Evolutionary conservation across 2,113 vertebrate genomes (phyloP), one percentile per base, ranked within the genome.

Genomic region (Ia io): DNA sequence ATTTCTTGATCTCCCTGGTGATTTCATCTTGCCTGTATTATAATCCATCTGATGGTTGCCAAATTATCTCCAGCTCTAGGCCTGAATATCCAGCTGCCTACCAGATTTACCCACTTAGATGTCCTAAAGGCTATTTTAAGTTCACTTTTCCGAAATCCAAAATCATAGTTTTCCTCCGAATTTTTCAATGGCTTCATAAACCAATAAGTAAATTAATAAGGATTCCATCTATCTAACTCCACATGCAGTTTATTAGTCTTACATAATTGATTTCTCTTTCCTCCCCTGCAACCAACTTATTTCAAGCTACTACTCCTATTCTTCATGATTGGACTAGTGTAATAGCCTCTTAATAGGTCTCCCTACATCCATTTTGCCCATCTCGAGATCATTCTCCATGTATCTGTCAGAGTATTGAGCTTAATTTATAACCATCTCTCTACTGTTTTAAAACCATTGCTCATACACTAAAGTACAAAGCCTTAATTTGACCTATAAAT

Each of bases 181-280:
- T 25, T 65, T 71, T 92, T 86, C 11, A 93, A 94, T 71, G 51
- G 7, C 25, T 91, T 93, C 35, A 84, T 82, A 40, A 85, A 94
- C 28, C 40, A 93, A 35, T 35, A 69, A 35, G n/a, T 35, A 69
- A 69, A 67, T 67, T n/a, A 67, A 67, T 67, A 67, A 69, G 32
- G 25, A 93, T 18, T 71, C 30, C 6, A 32, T 84, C 49, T 67
- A 56, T 91, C 37, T 59, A 93, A 79, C 30, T 49, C 25, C 9
- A 84, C 3, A 76, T 63, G 9, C 8, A 86, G 11, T 28, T 16
- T 83, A n/a, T 85, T 61, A 61, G 61, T 56, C 18, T 51, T 86
- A 22, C 5, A 49, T 44, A 89, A 94, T 86, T 90, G 74, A 40
- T 28, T 74, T 93, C 47, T 92, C 35, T 93, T 49, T 88, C 17